phyloP scores from a whole-genome alignment of 2,888 invertebrate genomes.

The Eupithecia tripunctaria region DNA sequence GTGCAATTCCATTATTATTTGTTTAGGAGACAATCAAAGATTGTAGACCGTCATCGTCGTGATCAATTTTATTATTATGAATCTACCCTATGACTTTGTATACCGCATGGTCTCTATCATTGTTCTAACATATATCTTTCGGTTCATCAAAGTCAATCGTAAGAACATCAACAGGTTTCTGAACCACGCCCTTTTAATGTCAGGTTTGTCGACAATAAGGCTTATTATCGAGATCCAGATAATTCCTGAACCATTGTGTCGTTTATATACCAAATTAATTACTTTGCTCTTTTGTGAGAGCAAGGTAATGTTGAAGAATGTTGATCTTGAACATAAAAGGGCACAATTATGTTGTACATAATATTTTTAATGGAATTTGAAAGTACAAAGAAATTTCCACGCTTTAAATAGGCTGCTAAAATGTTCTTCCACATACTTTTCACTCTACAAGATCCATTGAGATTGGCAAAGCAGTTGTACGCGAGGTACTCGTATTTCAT shows the following conservation, averaged over 20 bases:
- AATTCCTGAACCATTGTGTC: conserved; percentile 25
- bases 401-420: neutral
- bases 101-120: neutral
- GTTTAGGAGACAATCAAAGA: neutral
- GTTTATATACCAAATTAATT: conserved; percentile 22
- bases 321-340: neutral
- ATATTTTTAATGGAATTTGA: conserved; percentile 6
- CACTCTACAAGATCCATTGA: neutral
- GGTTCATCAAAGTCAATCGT: conserved; percentile 18
- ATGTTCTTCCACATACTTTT: neutral
- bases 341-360: neutral
- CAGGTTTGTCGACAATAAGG: neutral
- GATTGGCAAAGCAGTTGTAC: neutral
- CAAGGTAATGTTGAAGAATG: conserved; percentile 2
- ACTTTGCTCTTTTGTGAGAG: neutral
- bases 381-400: conserved; percentile 10
- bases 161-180: conserved; percentile 17
- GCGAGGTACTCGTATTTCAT: neutral
- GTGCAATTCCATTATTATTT: neutral
- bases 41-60: neutral
- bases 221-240: conserved; percentile 11
- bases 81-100: neutral
- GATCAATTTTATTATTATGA: neutral
- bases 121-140: neutral
- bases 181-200: conserved; percentile 30